Percentiles rank a stretch among this genome's conserved stretches.
These are phyloP conservation scores for Polydrusus tereticollis DNA, from an alignment of 2,888 invertebrate species.

Conservation along the genomic window DNA sequence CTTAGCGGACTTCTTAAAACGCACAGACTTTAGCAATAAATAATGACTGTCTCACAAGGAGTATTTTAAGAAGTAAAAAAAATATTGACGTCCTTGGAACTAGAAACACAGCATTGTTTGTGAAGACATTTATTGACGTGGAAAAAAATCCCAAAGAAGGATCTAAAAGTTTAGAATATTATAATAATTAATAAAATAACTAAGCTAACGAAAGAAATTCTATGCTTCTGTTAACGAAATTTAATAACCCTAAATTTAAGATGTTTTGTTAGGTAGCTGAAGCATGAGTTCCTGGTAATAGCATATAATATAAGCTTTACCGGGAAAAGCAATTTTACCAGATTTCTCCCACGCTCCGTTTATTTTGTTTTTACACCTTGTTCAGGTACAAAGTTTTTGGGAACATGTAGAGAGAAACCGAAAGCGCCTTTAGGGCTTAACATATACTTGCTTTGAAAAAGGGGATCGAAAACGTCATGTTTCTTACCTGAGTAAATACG, in stretches of 20 bases:
- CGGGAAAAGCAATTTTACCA: conserved; percentile 48
- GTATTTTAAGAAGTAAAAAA: too few relatives aligned
- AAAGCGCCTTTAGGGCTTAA: conserved; percentile 26
- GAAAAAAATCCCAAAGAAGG: too few relatives aligned
- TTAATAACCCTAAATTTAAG: conserved; percentile 44
- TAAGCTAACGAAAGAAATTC: neutral
- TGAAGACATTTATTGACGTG: too few relatives aligned
- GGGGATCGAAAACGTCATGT: conserved; percentile 22
- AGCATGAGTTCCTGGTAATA: conserved; percentile 46
- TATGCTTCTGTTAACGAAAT: conserved; percentile 27
- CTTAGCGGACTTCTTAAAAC: too few relatives aligned
- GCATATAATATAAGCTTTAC: conserved; percentile 43
- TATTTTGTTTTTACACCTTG: conserved; percentile 50
- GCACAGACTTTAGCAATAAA: too few relatives aligned
- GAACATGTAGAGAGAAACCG: conserved; percentile 28
- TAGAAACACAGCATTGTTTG: too few relatives aligned
- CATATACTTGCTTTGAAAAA: conserved; percentile 14
- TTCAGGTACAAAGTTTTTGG: conserved; percentile 37
- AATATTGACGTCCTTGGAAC: too few relatives aligned
- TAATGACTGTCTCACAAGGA: too few relatives aligned
- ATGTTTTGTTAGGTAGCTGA: conserved; percentile 35
- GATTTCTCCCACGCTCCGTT: conserved; percentile 51
- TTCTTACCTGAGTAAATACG: conserved; percentile 31
- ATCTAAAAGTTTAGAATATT: too few relatives aligned
- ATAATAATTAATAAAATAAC: too few relatives aligned